Conservation (phyloP, 2,888 invertebrate genomes). For the Autographa gamma region DNA sequence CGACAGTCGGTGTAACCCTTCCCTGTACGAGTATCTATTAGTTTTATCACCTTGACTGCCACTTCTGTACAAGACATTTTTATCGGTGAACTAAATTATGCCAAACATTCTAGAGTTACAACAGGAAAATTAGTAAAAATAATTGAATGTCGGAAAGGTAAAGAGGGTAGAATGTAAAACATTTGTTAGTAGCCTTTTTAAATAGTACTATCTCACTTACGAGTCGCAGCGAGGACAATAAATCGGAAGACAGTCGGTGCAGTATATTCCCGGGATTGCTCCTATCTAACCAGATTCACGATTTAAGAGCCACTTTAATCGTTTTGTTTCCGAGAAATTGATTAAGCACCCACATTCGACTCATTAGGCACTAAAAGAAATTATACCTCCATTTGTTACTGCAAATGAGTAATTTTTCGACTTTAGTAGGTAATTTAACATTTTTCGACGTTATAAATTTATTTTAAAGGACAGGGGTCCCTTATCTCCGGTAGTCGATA, state of each 20-base stretch:
- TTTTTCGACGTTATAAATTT: conserved; percentile 72
- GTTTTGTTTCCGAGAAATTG: conserved; percentile 77
- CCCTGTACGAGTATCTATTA: conserved; percentile 64
- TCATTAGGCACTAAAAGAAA: conserved; percentile 61
- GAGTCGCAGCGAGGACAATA: conserved; percentile 69
- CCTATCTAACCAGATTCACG: conserved; percentile 83
- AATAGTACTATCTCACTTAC: conserved; percentile 67
- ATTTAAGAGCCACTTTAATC: conserved; percentile 80
- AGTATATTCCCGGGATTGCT: conserved; percentile 79
- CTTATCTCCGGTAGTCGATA: conserved; percentile 67
- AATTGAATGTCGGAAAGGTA: conserved; percentile 38
- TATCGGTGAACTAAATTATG: conserved; percentile 21
- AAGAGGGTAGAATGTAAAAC: conserved; percentile 58
- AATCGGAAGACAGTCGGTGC: conserved; percentile 74
- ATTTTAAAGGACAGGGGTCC: conserved; percentile 69
- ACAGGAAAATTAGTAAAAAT: conserved; percentile 35
- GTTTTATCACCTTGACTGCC: conserved; percentile 69
- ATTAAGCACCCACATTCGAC: conserved; percentile 71
- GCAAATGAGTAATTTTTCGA: conserved; percentile 58
- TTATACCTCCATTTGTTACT: conserved; percentile 59
- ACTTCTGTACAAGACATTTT: conserved; percentile 45
- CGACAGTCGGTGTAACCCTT: conserved; percentile 77
- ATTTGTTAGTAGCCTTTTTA: conserved; percentile 67
- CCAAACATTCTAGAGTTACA: conserved; percentile 11
- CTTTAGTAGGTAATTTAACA: conserved; percentile 56